Conservation (phyloP, 2,888 invertebrate genomes). For the Calliopum simillimum region DNA sequence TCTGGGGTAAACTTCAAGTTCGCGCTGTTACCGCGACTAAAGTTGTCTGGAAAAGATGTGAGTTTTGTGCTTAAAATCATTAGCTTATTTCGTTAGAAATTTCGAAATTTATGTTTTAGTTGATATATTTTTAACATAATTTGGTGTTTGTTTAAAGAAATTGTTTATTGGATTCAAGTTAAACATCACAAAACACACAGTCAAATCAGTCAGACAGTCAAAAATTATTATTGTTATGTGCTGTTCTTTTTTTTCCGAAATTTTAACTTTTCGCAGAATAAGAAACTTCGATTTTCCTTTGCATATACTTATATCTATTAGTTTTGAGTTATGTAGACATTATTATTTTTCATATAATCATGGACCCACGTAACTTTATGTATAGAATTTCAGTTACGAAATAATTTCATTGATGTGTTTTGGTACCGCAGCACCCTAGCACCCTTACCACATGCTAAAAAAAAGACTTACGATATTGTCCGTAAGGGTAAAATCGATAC, state of each 20-base stretch:
- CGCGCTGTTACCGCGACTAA: slow-evolving; percentile 68
- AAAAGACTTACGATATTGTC: too few relatives aligned
- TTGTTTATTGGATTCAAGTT: too few relatives aligned
- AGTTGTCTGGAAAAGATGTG: slow-evolving; percentile 69
- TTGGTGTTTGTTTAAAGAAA: neutral
- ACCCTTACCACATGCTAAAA: too few relatives aligned
- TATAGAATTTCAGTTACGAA: too few relatives aligned
- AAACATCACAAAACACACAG: slow-evolving; percentile 7
- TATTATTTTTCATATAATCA: too few relatives aligned
- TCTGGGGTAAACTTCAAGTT: slow-evolving; percentile 65
- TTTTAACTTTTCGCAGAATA: slow-evolving; percentile 10
- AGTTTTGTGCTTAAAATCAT: slow-evolving; percentile 49
- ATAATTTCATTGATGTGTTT: too few relatives aligned
- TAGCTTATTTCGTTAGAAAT: slow-evolving; percentile 13
- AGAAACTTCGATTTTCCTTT: too few relatives aligned
- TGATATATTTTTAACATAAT: neutral
- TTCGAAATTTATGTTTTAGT: slow-evolving; percentile 14
- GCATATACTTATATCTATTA: too few relatives aligned
- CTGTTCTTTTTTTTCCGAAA: slow-evolving; percentile 15
- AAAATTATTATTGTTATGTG: slow-evolving; percentile 19
- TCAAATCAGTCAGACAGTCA: slow-evolving; percentile 20
- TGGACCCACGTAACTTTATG: too few relatives aligned
- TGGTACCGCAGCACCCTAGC: too few relatives aligned
- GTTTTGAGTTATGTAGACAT: too few relatives aligned
- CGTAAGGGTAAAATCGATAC: too few relatives aligned